Conservation (phyloP, 2,113 vertebrate species). For the Chloropsis cyanopogon region DNA sequence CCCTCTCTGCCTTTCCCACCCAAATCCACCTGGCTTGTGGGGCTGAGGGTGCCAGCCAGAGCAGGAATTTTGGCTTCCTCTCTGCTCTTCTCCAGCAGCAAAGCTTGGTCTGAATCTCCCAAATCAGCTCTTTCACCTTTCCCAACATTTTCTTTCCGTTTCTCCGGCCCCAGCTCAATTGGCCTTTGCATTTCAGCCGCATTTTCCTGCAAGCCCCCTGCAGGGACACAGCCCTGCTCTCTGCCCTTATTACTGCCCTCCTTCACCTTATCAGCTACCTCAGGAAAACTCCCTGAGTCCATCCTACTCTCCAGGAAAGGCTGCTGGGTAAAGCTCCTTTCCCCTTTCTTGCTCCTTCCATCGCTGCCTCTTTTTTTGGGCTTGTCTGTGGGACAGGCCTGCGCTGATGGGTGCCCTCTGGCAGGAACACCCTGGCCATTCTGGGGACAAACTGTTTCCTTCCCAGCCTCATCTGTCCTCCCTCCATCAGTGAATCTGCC, state of each 20-base stretch:
- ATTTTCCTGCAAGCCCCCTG: background rate
- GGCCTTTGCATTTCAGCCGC: background rate
- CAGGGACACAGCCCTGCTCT: background rate
- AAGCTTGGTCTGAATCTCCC: background rate
- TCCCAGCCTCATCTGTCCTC: background rate
- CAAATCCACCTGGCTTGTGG: rapidly evolving
- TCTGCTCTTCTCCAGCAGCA: background rate
- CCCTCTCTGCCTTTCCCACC: background rate
- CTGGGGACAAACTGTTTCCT: background rate
- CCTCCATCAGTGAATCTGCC: background rate
- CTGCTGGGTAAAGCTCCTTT: slow-evolving; percentile 14
- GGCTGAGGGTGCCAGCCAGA: background rate
- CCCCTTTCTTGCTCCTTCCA: slow-evolving; percentile 54
- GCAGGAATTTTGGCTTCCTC: background rate
- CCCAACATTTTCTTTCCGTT: rapidly evolving
- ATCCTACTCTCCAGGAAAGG: background rate
- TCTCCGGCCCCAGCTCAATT: rapidly evolving
- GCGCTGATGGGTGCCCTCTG: background rate
- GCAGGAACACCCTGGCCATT: background rate
- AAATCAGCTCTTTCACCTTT: background rate
- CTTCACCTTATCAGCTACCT: rapidly evolving
- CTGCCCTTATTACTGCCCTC: background rate
- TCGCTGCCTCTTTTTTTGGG: slow-evolving; percentile 37
- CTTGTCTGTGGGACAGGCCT: background rate
- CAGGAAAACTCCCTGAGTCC: background rate